Base-by-base conservation (phyloP, 2,113 vertebrate genomes). In the Lipophrys pholis region DNA sequence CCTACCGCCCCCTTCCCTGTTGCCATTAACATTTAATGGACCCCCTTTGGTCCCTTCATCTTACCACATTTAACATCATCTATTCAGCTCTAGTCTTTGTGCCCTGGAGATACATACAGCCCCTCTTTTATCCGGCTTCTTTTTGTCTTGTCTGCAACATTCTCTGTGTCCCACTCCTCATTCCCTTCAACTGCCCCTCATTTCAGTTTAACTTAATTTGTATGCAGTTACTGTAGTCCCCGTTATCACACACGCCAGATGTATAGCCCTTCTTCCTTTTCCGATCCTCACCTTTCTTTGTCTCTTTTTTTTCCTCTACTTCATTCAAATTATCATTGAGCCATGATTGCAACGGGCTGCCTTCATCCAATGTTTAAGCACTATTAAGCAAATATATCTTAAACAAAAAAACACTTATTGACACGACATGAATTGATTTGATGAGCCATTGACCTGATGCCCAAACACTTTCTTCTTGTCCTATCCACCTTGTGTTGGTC, bases 1-100 rank as follows among this genome's bases (percentile, higher is more conserved):
- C 43, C 79, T 69, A 42, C 43, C 36, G 64, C 59, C 75, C n/a
- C 36, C 61, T 15, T 62, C 70, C 75, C 51, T 60, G 65, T 77
- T 76, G 54, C 54, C 58, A 88, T 89, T 88, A 89, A 81, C 76
- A 81, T 86, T 87, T 88, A 88, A 88, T 88, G 72, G 76, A 72
- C 38, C 69, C 59, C 77, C 57, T 86, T 78, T 60, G 62, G 67
- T 84, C 78, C 56, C 76, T 81, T 76, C 79, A 79, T 80, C 79
- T 83, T 76, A 69, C 81, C 83, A 89, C 84, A 84, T 77, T 82
- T 71, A 85, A 77, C 81, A 81, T 84, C 38, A 81, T 79, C 72
- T 78, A 56, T 86, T 82, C 74, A 54, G 59, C 69, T 67, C 41
- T 21, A 50, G 57, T 74, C 60, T 67, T 50, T 74, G 36, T 83